phyloP scores from a whole-genome alignment of 2,888 invertebrate species.

The Drosophila picticornis region DNA sequence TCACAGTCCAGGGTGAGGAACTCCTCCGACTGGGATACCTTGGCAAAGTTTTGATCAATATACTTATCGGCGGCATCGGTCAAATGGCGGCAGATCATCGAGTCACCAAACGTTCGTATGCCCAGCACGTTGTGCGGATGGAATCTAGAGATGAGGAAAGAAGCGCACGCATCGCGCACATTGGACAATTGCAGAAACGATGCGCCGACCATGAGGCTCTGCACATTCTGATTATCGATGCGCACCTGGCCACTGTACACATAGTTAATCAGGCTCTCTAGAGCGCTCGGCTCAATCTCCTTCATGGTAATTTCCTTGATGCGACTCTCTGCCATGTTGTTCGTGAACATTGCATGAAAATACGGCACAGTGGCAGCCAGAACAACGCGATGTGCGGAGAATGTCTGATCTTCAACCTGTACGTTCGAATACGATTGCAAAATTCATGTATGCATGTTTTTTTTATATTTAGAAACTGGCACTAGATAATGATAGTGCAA shows the following conservation, averaged over 20 bases:
- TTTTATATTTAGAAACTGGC: constrained; percentile 53
- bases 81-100: constrained; percentile 89
- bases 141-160: constrained; percentile 91
- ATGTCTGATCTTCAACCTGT: constrained; percentile 91
- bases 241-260: constrained; percentile 93
- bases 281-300: constrained; percentile 92
- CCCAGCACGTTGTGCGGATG: constrained; percentile 93
- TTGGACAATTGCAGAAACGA: constrained; percentile 92
- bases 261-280: constrained; percentile 93
- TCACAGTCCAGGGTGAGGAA: constrained; percentile 87
- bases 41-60: constrained; percentile 89
- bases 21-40: constrained; percentile 91
- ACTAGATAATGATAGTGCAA: constrained; percentile 29
- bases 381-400: constrained; percentile 93
- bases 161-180: constrained; percentile 93
- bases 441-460: constrained; percentile 23
- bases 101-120: constrained; percentile 92
- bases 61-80: constrained; percentile 92
- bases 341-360: constrained; percentile 95
- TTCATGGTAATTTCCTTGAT: constrained; percentile 92
- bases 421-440: constrained; percentile 1
- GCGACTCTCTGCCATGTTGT: constrained; percentile 94
- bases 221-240: constrained; percentile 92
- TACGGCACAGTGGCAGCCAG: constrained; percentile 95
- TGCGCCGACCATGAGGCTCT: constrained; percentile 93